phyloP scores from a whole-genome alignment of 2,888 invertebrate species.

The Bombylius discolor region DNA sequence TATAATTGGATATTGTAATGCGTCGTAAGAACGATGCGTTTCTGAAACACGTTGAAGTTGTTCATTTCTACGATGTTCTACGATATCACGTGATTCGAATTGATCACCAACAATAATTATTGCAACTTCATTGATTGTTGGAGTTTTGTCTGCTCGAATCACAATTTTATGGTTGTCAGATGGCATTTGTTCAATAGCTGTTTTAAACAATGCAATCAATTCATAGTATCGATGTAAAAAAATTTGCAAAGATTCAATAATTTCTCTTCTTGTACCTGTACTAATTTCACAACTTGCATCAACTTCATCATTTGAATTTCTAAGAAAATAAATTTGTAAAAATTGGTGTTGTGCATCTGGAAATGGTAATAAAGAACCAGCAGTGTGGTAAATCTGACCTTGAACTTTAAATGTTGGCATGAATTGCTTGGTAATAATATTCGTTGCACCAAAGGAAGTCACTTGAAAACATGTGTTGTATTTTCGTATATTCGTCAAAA shows the following conservation, averaged over 20 bases:
- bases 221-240: slow-evolving; percentile 16
- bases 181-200: slow-evolving; percentile 23
- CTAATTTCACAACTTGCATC: not conserved
- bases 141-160: slow-evolving; percentile 27
- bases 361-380: too few species aligned
- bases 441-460: too few species aligned
- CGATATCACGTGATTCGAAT: slow-evolving; percentile 20
- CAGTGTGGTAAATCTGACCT: too few species aligned
- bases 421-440: too few species aligned
- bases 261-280: not conserved
- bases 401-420: too few species aligned
- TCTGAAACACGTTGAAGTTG: slow-evolving; percentile 16
- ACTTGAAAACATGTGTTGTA: too few species aligned
- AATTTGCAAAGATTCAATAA: not conserved
- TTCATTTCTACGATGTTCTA: slow-evolving; percentile 15
- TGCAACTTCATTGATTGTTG: slow-evolving; percentile 19
- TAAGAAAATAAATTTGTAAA: too few species aligned
- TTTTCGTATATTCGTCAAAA: too few species aligned
- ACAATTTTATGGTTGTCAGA: slow-evolving; percentile 24
- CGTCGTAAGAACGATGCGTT: slow-evolving; percentile 23
- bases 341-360: too few species aligned
- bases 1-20: slow-evolving; percentile 25
- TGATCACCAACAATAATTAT: slow-evolving; percentile 22
- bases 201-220: slow-evolving; percentile 23
- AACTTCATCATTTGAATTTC: too few species aligned